These are phyloP conservation scores for Stenotaenia linearis DNA, from an alignment of 2,888 invertebrate species.

Conservation along the genomic window DNA sequence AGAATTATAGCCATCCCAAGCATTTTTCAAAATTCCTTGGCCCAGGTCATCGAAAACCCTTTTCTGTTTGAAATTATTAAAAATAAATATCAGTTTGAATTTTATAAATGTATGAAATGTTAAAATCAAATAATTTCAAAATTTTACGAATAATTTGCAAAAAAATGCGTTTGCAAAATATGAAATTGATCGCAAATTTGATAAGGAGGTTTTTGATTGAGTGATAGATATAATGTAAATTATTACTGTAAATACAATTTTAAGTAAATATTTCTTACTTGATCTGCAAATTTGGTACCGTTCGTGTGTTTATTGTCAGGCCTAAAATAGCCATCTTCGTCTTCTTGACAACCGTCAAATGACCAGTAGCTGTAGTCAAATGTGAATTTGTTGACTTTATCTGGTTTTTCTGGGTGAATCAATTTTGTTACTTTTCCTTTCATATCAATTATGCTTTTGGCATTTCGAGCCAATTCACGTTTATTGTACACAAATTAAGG, in stretches of 20 bases:
- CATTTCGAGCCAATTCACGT: conserved; percentile 52
- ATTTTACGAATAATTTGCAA: background rate
- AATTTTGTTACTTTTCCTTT: conserved; percentile 49
- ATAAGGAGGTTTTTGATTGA: no score
- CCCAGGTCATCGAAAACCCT: conserved; percentile 54
- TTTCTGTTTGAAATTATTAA: conserved; percentile 44
- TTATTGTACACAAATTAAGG: conserved; percentile 46
- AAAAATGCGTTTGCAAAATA: background rate
- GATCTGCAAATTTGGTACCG: conserved; percentile 51
- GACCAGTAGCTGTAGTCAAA: conserved; percentile 57
- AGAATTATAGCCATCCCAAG: conserved; percentile 56
- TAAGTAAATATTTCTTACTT: no score
- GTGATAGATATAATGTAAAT: no score
- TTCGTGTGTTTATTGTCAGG: conserved; percentile 48
- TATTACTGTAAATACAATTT: no score
- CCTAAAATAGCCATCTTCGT: conserved; percentile 48
- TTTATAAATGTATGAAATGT: no score
- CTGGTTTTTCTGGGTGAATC: conserved; percentile 49
- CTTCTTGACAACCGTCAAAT: conserved; percentile 52
- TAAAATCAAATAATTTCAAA: no score
- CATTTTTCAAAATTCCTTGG: conserved; percentile 52
- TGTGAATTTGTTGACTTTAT: conserved; percentile 50
- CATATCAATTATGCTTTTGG: conserved; percentile 52
- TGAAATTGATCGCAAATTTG: no score
- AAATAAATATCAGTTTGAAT: no score